Evolutionary conservation across 2,113 vertebrate species (phyloP).

Genomic region (Trogon melanurus): DNA sequence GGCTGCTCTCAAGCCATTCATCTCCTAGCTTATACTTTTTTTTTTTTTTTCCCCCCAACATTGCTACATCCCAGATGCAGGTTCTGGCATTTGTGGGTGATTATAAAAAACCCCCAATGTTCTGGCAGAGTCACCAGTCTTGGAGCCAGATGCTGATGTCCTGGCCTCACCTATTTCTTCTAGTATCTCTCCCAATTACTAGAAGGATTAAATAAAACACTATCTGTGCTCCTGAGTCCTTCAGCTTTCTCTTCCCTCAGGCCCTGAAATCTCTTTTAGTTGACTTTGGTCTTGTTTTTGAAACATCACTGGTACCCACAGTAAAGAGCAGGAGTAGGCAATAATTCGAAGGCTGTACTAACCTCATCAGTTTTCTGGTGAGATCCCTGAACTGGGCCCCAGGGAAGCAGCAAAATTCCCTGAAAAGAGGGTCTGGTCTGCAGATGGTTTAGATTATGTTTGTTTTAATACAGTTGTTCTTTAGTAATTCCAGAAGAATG

Average conservation of each 20-base stretch:
- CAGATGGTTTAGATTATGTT: constrained; percentile 5
- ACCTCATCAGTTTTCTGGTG: background rate
- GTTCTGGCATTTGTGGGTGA: background rate
- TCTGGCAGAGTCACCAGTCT: background rate
- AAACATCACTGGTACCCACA: background rate
- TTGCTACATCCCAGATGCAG: background rate
- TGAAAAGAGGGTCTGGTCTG: background rate
- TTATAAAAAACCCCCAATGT: background rate
- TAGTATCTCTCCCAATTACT: background rate
- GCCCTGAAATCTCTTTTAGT: background rate
- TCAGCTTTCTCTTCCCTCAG: background rate
- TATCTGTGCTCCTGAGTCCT: background rate
- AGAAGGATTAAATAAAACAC: background rate
- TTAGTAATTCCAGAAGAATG: background rate
- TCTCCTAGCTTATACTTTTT: background rate
- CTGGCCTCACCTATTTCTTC: background rate
- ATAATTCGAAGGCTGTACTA: background rate
- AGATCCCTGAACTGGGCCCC: background rate
- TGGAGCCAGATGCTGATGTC: background rate
- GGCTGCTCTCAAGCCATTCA: background rate
- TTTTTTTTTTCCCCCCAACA: fast-evolving
- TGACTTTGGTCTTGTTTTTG: background rate
- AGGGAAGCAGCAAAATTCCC: background rate
- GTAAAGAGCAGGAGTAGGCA: background rate
- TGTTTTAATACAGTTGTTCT: constrained; percentile 2